phyloP scores from a whole-genome alignment of 2,113 vertebrate genomes.

The Caranx melampygus region DNA sequence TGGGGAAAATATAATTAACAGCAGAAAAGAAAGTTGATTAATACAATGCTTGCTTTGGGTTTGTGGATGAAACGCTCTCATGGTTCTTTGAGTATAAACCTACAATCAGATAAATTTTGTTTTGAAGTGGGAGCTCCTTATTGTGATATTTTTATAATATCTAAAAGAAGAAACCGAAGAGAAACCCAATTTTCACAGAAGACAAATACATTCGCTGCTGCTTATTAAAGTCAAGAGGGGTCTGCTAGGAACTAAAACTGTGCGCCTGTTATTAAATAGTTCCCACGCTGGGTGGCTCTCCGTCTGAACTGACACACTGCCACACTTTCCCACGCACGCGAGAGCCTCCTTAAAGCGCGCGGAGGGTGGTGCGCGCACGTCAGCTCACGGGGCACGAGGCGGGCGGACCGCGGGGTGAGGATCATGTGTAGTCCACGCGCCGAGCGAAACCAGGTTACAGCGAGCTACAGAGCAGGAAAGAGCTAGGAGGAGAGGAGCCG shows the following conservation, averaged over 20 bases:
- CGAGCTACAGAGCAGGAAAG: constrained; percentile 49
- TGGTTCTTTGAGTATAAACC: no score
- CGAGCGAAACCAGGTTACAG: constrained; percentile 79
- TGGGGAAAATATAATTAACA: neutral
- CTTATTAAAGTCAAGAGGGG: neutral
- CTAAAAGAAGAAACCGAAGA: no score
- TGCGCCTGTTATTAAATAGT: constrained; percentile 47
- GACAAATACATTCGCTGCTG: neutral
- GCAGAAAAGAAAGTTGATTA: neutral
- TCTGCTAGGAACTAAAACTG: neutral
- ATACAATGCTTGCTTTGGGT: neutral
- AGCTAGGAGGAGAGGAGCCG: constrained; percentile 15
- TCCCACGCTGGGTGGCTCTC: constrained; percentile 72
- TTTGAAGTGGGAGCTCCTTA: neutral
- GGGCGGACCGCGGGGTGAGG: constrained; percentile 74
- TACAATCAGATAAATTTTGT: no score
- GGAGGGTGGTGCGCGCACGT: constrained; percentile 62
- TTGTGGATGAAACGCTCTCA: no score
- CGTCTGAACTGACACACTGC: constrained; percentile 81
- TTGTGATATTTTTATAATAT: neutral
- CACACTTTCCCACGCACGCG: constrained; percentile 84
- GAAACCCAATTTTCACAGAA: neutral
- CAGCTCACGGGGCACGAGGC: constrained; percentile 77
- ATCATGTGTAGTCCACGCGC: constrained; percentile 87
- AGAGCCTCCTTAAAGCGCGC: constrained; percentile 72